These are phyloP conservation scores for Blastobasis lacticolella DNA, from an alignment of 2,888 invertebrate genomes.

Conservation along the genomic window DNA sequence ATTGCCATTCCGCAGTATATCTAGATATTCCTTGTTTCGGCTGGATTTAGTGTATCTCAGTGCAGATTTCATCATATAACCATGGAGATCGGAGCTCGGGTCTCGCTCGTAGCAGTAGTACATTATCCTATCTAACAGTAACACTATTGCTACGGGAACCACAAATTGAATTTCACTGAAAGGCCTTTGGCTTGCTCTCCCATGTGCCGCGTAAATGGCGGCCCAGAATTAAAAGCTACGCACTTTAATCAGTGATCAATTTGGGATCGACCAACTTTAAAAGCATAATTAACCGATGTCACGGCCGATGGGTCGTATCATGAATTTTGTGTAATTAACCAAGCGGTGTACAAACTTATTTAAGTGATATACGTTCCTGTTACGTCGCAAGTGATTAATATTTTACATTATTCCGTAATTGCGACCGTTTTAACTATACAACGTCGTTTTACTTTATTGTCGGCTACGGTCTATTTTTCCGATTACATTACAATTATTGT, in stretches of 20 bases:
- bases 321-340: conserved; percentile 39
- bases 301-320: conserved; percentile 29
- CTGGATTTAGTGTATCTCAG: too few relatives aligned
- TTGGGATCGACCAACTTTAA: conserved; percentile 40
- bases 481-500: conserved; percentile 7
- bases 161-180: conserved; percentile 16
- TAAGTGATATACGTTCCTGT: background rate
- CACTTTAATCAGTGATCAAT: conserved; percentile 41
- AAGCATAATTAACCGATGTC: conserved; percentile 43
- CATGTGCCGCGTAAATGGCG: background rate
- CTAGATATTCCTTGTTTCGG: too few relatives aligned
- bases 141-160: conserved; percentile 1
- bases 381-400: too few relatives aligned
- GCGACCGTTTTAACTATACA: too few relatives aligned
- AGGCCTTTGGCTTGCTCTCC: conserved; percentile 6
- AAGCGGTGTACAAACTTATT: conserved; percentile 22
- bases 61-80: too few relatives aligned
- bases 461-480: background rate
- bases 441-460: too few relatives aligned
- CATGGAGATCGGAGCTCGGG: too few relatives aligned
- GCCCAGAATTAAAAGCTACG: conserved; percentile 17
- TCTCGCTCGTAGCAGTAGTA: too few relatives aligned
- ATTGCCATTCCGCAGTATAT: too few relatives aligned
- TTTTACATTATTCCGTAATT: too few relatives aligned
- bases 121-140: background rate